Conservation (phyloP, 2,113 vertebrate genomes). For the Alectura lathami region DNA sequence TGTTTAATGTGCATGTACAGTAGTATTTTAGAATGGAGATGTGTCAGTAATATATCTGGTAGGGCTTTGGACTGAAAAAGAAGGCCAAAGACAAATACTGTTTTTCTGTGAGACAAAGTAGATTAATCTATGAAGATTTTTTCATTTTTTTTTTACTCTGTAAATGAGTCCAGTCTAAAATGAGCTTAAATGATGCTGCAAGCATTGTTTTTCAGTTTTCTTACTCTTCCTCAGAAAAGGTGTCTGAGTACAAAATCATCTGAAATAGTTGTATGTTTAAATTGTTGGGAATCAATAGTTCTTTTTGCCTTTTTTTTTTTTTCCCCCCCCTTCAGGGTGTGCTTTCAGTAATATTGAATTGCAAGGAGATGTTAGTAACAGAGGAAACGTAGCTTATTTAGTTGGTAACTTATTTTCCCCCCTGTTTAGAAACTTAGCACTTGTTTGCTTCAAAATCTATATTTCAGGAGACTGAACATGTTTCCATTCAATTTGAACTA, state of each 20-base stretch:
- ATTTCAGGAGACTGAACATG: neutral
- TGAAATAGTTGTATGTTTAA: neutral
- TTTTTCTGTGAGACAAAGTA: neutral
- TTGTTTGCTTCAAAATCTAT: neutral
- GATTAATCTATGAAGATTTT: neutral
- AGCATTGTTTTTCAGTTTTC: neutral
- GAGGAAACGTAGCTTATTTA: neutral
- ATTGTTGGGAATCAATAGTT: no score
- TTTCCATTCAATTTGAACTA: neutral
- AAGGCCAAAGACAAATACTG: neutral
- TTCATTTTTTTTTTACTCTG: neutral
- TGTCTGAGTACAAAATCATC: neutral
- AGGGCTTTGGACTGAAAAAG: neutral
- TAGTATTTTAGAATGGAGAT: neutral
- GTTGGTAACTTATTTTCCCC: neutral
- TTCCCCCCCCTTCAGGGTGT: no score
- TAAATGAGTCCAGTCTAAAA: neutral
- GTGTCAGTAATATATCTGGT: neutral
- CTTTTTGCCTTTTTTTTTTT: neutral
- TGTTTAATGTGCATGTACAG: neutral
- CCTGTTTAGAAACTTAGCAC: no score
- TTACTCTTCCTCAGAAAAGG: neutral
- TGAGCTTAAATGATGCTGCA: neutral
- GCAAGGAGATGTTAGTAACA: no score
- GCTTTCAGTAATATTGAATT: neutral